Conservation (phyloP, 2,888 invertebrate genomes). For the Tachina fera region DNA sequence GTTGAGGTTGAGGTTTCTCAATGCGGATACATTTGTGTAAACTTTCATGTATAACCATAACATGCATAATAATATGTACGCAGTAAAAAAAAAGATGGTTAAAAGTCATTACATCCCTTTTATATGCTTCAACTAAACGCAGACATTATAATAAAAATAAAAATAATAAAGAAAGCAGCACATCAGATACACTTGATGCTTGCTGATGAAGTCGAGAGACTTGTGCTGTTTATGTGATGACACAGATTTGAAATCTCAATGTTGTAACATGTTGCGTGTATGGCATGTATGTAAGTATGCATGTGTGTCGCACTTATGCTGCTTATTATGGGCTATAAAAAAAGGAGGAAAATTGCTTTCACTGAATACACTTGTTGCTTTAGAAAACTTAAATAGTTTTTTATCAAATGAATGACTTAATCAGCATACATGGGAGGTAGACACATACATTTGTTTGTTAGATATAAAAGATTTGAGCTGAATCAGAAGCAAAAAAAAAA, state of each 20-base stretch:
- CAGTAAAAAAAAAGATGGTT: conserved; percentile 52
- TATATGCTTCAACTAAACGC: conserved; percentile 18
- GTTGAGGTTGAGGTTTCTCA: conserved; percentile 38
- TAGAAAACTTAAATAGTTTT: too few species aligned
- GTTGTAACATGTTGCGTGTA: background rate
- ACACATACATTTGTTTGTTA: too few species aligned
- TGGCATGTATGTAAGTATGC: too few species aligned
- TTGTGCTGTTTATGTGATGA: conserved; percentile 28
- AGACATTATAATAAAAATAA: conserved; percentile 29
- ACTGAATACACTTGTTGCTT: too few species aligned
- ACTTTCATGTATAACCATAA: conserved; percentile 23
- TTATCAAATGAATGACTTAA: too few species aligned
- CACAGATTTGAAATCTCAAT: background rate
- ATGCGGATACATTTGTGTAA: background rate
- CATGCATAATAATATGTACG: conserved; percentile 19
- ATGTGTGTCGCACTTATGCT: too few species aligned
- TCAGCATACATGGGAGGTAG: too few species aligned
- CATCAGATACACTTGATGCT: conserved; percentile 10
- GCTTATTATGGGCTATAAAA: too few species aligned
- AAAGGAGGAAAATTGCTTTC: too few species aligned
- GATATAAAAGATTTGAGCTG: too few species aligned
- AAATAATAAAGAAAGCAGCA: conserved; percentile 9
- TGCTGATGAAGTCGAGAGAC: background rate
- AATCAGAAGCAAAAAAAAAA: too few species aligned
- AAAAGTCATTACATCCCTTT: conserved; percentile 42